phyloP scores from a whole-genome alignment of 2,797 vertebrate genomes.

The Acanthurus leucopareius region DNA sequence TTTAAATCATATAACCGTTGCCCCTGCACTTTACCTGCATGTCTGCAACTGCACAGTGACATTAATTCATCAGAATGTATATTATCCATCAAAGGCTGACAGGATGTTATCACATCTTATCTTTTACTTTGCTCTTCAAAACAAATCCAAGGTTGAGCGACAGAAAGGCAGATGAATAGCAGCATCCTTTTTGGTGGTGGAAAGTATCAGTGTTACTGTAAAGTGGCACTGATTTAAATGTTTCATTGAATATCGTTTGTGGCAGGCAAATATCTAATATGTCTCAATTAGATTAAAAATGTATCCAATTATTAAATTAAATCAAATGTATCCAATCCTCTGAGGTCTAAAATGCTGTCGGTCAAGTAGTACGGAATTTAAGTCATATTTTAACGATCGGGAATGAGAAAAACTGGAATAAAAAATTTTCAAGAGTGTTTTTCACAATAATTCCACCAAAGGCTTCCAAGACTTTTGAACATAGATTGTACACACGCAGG shows the following conservation, averaged over 20 bases:
- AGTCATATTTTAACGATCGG: background rate
- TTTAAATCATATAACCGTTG: background rate
- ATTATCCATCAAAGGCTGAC: background rate
- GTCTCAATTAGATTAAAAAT: background rate
- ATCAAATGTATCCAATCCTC: background rate
- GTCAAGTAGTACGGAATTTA: background rate
- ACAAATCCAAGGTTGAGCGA: conserved; percentile 16
- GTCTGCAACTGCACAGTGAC: conserved; percentile 1
- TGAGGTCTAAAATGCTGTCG: background rate
- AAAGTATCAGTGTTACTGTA: background rate
- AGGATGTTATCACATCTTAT: conserved; percentile 1
- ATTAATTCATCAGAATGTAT: conserved; percentile 16
- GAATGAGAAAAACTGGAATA: too few species aligned
- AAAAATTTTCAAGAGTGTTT: too few species aligned
- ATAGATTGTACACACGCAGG: too few species aligned
- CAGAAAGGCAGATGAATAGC: conserved; percentile 9
- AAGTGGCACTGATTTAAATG: background rate
- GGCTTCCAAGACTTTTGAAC: background rate
- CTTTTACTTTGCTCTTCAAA: conserved; percentile 23
- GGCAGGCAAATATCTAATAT: background rate
- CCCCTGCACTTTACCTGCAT: background rate
- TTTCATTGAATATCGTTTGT: background rate
- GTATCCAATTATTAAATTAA: background rate
- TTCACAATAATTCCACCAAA: too few species aligned
- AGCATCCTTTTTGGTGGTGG: conserved; percentile 16